Evolutionary conservation across 2,113 vertebrate genomes (phyloP), one percentile per base, ranked within the genome.

Genomic region (Accipiter virgatus): DNA sequence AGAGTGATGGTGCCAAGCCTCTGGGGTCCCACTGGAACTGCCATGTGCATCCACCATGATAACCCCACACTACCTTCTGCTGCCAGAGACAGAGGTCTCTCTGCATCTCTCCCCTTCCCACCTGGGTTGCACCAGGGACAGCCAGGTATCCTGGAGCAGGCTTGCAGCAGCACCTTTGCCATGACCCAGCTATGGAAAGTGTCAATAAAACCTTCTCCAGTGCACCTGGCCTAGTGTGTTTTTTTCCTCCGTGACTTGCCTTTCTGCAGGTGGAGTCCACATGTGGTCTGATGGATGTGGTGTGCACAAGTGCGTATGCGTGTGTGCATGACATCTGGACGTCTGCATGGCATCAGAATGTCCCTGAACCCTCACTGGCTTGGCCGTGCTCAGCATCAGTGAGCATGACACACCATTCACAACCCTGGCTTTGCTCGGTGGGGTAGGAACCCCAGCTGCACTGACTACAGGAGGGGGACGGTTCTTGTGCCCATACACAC

Each of bases 281-380:
- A 0, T 38, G 45, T 29, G 20, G 10, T 19, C 2, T 0, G 22
- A 15, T 21, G 36, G 52, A 22, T 23, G 42, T 5, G 34, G 13
- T 4, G 25, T 29, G 38, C 45, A 19, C 0, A 6, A 0, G 2
- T 50, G 36, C 1, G 1, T 21, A 36, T 34, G 21, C 8, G 0
- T 5, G 38, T 34, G 27, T 22, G 18, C 2, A 8, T 3, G 7
- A 52, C 38, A 52, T 13, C 13, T 53, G 65, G 36, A 27, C 1
- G 1, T 18, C 50, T 47, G 32, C 0, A 0, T 22, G 52, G 11
- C 48, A 70, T 7, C 40, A 55, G 26, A 5, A 3, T 1, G 3
- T 29, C 47, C 18, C 31, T 3, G 2, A 56, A 36, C 11, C 42
- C 71, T 77, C 2, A 0, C 16, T 12, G 22, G 32, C 45, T 43